These are phyloP conservation scores for Spinus pinus DNA, from an alignment of 2,797 vertebrate genomes.

Conservation along the genomic window DNA sequence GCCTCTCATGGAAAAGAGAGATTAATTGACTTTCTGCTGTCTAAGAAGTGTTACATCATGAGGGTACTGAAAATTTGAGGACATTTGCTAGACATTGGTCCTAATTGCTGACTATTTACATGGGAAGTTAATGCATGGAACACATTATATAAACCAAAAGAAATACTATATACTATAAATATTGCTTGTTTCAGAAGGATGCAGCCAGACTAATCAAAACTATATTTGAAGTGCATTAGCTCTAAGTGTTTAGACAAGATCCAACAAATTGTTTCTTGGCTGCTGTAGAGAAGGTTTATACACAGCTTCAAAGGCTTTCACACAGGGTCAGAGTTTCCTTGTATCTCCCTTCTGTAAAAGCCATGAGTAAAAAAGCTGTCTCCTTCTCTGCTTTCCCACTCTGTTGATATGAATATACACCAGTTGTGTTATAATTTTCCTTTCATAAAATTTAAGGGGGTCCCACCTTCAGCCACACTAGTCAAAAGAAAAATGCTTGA, in stretches of 20 bases:
- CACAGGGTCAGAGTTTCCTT: neutral
- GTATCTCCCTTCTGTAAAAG: neutral
- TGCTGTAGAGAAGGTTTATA: neutral
- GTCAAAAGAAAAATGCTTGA: neutral
- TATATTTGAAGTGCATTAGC: neutral
- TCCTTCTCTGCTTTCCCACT: neutral
- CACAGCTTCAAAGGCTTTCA: neutral
- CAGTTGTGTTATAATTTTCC: neutral
- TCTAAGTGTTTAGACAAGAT: conserved; percentile 24
- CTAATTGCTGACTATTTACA: neutral
- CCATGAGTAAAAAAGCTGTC: neutral
- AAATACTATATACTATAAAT: neutral
- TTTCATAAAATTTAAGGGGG: neutral
- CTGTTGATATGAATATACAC: neutral
- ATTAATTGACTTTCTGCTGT: neutral
- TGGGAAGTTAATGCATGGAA: neutral
- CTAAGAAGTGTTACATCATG: neutral
- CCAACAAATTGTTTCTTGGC: conserved; percentile 12
- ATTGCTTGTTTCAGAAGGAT: neutral
- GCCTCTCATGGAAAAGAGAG: neutral
- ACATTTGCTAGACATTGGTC: neutral
- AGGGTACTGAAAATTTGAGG: neutral
- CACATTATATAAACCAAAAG: neutral
- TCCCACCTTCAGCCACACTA: neutral
- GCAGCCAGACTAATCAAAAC: conserved; percentile 9